Conservation (phyloP, 2,888 invertebrate genomes). For the Drosophila helvetica region DNA sequence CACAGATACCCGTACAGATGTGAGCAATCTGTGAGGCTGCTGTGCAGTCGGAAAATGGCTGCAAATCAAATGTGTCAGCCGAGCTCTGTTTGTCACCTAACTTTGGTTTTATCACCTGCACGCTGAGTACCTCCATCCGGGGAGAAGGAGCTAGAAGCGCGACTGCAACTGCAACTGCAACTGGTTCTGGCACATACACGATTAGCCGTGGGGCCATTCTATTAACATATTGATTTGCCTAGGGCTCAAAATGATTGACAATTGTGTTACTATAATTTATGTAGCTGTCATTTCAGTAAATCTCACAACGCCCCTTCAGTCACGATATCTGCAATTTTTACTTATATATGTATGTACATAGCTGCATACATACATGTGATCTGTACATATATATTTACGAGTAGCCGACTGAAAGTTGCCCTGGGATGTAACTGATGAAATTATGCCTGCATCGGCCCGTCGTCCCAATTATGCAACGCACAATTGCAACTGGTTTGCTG, state of each 20-base stretch:
- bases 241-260: slow-evolving; percentile 75
- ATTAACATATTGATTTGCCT: slow-evolving; percentile 77
- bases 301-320: slow-evolving; percentile 55
- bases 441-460: slow-evolving; percentile 21
- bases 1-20: neutral
- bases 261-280: slow-evolving; percentile 78
- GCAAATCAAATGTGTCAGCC: slow-evolving; percentile 52
- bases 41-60: slow-evolving; percentile 53
- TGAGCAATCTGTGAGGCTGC: slow-evolving; percentile 42
- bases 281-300: slow-evolving; percentile 63
- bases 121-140: slow-evolving; percentile 21
- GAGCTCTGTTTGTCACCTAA: slow-evolving; percentile 55
- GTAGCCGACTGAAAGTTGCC: slow-evolving; percentile 50
- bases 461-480: slow-evolving; percentile 65
- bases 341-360: neutral
- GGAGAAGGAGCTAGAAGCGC: slow-evolving; percentile 43
- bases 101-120: slow-evolving; percentile 70
- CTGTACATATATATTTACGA: slow-evolving; percentile 14
- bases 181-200: slow-evolving; percentile 45
- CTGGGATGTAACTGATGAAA: slow-evolving; percentile 50
- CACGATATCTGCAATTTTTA: slow-evolving; percentile 52
- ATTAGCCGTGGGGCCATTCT: slow-evolving; percentile 15
- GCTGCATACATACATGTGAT: neutral
- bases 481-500: slow-evolving; percentile 64
- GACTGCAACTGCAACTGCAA: slow-evolving; percentile 54